Conservation (phyloP, 2,113 vertebrate species). For the Psilopsiagon aymara region DNA sequence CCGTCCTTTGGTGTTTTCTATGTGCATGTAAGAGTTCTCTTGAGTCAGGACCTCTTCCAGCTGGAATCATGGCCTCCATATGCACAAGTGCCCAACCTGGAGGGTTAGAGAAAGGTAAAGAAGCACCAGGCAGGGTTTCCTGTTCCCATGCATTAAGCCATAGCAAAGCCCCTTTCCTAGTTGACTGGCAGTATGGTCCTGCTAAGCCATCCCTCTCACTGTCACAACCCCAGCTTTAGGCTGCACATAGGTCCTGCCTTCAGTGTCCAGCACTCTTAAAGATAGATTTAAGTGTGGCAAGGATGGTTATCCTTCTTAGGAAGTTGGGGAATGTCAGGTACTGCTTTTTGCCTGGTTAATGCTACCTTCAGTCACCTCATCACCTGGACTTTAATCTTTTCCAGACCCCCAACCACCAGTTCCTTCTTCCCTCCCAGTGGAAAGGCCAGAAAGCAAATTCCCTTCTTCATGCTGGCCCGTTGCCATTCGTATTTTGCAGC, state of each 20-base stretch:
- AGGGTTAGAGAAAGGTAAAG: background rate
- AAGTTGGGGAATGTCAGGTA: background rate
- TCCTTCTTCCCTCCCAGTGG: background rate
- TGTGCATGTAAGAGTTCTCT: background rate
- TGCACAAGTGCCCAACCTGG: too few species aligned
- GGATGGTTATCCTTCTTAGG: background rate
- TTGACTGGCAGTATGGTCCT: background rate
- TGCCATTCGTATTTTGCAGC: background rate
- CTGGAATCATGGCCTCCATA: background rate
- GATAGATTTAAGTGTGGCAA: background rate
- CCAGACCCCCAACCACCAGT: background rate
- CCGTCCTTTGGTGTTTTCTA: background rate
- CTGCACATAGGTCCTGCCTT: fast-evolving
- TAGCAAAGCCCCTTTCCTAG: background rate
- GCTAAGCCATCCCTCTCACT: background rate
- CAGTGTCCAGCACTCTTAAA: background rate
- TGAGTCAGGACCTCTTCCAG: background rate
- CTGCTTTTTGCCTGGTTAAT: background rate
- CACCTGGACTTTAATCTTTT: background rate
- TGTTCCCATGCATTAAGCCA: background rate
- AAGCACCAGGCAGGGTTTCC: background rate
- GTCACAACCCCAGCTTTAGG: background rate
- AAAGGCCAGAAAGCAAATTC: background rate
- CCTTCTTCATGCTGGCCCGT: background rate
- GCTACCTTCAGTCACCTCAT: background rate